Percentiles rank a stretch among this genome's conserved stretches.
Conservation (phyloP, 2,888 invertebrate species). For the Pheosia gnoma region DNA sequence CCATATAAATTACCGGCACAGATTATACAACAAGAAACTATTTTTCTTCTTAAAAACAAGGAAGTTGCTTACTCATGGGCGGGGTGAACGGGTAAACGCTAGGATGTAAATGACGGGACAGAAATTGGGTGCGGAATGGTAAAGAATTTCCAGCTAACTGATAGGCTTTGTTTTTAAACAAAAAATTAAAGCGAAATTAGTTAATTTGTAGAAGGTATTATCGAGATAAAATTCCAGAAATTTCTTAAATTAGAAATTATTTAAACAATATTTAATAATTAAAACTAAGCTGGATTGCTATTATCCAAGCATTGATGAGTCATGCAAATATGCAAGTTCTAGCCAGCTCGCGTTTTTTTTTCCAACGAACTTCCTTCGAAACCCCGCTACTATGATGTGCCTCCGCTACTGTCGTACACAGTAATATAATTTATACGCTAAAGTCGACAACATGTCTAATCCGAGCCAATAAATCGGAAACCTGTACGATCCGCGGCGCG, state of each 20-base stretch:
- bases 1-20: conserved; percentile 2
- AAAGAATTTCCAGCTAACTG: neutral
- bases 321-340: too few species aligned
- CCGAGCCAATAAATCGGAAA: neutral
- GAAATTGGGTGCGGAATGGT: neutral
- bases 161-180: neutral
- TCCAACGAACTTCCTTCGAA: too few species aligned
- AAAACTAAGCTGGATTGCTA: neutral
- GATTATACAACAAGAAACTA: neutral
- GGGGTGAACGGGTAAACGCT: neutral
- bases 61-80: neutral
- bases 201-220: neutral
- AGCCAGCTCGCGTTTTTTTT: too few species aligned
- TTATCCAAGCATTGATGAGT: too few species aligned
- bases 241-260: neutral
- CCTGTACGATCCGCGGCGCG: neutral
- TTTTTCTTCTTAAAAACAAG: neutral
- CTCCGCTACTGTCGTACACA: neutral
- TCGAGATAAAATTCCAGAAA: neutral
- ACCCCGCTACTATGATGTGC: too few species aligned
- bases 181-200: neutral
- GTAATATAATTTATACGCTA: neutral
- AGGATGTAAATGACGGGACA: neutral
- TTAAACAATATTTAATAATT: too few species aligned
- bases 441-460: neutral